phyloP scores from a whole-genome alignment of 2,113 vertebrate genomes.

The Balaeniceps rex region DNA sequence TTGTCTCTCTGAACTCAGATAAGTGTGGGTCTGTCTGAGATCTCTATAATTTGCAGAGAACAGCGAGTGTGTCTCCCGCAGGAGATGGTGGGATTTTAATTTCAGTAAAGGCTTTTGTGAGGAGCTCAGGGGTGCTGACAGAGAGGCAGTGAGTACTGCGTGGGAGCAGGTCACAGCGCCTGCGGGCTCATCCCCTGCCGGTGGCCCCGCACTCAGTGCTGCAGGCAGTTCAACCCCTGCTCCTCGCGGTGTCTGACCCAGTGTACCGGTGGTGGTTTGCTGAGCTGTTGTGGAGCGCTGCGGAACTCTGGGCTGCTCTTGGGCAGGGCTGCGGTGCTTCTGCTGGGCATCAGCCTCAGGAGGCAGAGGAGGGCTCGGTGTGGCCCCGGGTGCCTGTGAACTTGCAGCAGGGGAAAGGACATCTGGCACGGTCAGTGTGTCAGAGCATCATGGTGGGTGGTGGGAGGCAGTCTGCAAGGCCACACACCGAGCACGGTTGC shows the following conservation, averaged over 20 bases:
- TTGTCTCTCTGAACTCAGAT: not conserved
- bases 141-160: accelerated
- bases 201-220: accelerated
- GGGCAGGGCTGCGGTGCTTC: not conserved
- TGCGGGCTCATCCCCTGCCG: not conserved
- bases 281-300: not conserved
- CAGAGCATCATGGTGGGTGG: accelerated
- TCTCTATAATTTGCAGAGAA: not conserved
- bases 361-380: not conserved
- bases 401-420: not conserved
- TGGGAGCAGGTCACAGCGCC: not conserved
- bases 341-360: not conserved
- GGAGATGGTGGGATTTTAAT: not conserved
- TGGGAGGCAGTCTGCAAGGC: not conserved
- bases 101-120: not conserved
- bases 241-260: accelerated
- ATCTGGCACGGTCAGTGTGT: accelerated
- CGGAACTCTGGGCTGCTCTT: not conserved
- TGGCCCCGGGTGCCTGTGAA: accelerated
- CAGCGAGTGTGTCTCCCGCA: not conserved
- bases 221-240: too few species aligned
- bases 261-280: accelerated
- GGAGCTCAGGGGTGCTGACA: not conserved
- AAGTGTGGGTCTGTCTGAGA: not conserved
- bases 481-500: accelerated